Evolutionary conservation across 2,888 invertebrate genomes (phyloP).

Genomic region (Mesochorus sp.): DNA sequence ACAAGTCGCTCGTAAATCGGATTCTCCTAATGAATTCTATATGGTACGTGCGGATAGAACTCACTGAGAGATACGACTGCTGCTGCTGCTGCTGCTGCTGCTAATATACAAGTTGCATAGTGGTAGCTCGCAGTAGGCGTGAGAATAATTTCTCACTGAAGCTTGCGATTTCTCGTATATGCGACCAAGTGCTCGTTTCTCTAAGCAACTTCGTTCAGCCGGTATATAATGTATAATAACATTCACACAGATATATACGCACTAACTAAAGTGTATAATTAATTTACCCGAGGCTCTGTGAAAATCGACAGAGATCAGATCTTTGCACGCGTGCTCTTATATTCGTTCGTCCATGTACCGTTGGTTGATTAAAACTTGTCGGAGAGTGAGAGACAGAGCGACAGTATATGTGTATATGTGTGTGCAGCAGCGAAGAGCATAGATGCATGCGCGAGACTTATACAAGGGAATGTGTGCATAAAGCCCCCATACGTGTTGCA

Average conservation of each 20-base stretch:
- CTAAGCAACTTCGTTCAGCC: no score
- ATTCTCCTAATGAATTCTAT: constrained; percentile 57
- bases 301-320: constrained; percentile 45
- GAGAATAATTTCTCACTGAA: constrained; percentile 62
- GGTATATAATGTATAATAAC: constrained; percentile 41
- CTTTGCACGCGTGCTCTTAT: not conserved
- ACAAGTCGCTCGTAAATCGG: constrained; percentile 53
- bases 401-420: no score
- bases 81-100: no score
- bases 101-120: no score
- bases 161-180: constrained; percentile 29
- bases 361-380: constrained; percentile 17
- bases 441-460: not conserved
- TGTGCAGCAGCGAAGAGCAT: not conserved
- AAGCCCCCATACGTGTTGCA: constrained; percentile 1
- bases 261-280: constrained; percentile 26
- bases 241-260: not conserved
- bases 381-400: not conserved
- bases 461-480: not conserved
- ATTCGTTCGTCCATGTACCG: not conserved
- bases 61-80: constrained; percentile 38
- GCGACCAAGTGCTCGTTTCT: constrained; percentile 20
- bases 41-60: constrained; percentile 8
- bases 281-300: constrained; percentile 25
- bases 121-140: constrained; percentile 58